These are phyloP conservation scores for Rhabdophis nuchalis DNA, from an alignment of 2,797 vertebrate species.

Conservation along the genomic window DNA sequence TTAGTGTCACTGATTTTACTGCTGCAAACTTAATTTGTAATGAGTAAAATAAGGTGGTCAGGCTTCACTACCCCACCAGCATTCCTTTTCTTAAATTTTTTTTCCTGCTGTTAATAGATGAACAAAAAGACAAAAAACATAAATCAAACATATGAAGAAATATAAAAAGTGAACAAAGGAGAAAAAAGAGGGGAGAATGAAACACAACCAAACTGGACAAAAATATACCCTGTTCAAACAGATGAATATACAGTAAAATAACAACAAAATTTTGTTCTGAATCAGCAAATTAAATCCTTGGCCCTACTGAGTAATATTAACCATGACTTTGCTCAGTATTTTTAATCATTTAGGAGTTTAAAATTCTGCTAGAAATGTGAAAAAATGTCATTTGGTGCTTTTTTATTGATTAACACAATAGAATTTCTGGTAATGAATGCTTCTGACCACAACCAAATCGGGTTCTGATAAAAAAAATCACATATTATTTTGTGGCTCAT, in stretches of 20 bases:
- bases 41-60: slow-evolving; percentile 42
- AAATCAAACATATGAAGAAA: background rate
- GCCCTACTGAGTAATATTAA: background rate
- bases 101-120: background rate
- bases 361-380: background rate
- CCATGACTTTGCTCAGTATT: background rate
- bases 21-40: slow-evolving; percentile 49
- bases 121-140: background rate
- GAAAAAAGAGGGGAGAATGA: background rate
- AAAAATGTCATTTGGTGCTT: background rate
- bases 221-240: background rate
- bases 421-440: no score
- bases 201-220: background rate
- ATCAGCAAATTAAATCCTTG: background rate
- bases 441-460: no score
- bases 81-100: background rate
- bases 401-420: background rate
- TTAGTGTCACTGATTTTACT: slow-evolving; percentile 62
- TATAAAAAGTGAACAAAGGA: background rate
- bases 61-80: slow-evolving; percentile 18
- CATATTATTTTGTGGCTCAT: no score
- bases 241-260: background rate
- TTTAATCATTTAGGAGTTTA: background rate
- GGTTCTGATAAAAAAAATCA: no score
- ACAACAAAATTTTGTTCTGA: background rate